Evolutionary conservation across 2,888 invertebrate species (phyloP), one percentile per base, ranked within the genome.

Genomic region (Nesidiocoris tenuis): DNA sequence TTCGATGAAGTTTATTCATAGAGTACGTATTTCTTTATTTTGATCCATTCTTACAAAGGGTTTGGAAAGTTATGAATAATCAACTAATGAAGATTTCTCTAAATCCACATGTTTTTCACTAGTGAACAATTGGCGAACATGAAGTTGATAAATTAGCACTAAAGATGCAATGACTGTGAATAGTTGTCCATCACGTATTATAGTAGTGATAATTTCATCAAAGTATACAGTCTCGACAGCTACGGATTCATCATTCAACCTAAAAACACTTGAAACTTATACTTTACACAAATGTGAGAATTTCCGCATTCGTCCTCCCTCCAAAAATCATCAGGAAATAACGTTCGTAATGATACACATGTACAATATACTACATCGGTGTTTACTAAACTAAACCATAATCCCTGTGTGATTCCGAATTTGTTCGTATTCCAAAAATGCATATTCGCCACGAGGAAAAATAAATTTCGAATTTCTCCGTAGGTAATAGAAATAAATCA

Each of bases 391-490:
- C 79, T 80, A 79, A 81, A 81, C 81, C 77, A 77, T 78, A 78
- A 80, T 85, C 85, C 86, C 85, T 86, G 86, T 85, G 82, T 84
- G 80, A 79, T 83, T 86, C 85, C 86, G 85, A 86, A 86, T 86
- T 86, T 85, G 86, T 84, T 83, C 71, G 56, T 76, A 63, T 78
- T 76, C 78, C 77, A 76, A 72, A 72, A 75, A 59, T 64, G 22
- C 24, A 21, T 18, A 21, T 64, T 21, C 17, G 22, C 19, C n/a
- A 18, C 25, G 18, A 16, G 24, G n/a, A 66, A 39, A 39, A 39
- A 39, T 39, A 39, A 39, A 39, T 39, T 39, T 39, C 39, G 39
- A 39, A 39, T 39, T 39, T 39, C 39, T 39, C 12, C 39, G 3
- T 59, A n/a, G 16, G 9, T 21, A 70, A 55, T 70, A 70, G 21